phyloP scores from a whole-genome alignment of 1,140 invertebrate species.

The Heliconius hermathena region DNA sequence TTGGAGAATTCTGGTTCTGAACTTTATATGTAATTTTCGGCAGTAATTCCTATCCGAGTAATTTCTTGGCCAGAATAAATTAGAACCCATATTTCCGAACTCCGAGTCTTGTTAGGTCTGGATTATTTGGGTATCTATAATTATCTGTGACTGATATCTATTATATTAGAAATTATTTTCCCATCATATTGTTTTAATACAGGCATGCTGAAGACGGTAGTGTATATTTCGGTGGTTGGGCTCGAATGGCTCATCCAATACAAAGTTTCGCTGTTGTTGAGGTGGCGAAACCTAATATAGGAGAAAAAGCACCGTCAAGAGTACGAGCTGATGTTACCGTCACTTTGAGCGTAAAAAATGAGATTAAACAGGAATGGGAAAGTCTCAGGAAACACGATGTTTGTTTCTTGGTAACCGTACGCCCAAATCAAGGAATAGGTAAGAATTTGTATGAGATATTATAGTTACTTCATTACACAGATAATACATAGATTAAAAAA shows the following conservation, averaged over 20 bases:
- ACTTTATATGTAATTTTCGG: no score
- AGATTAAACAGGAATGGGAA: conserved; percentile 99
- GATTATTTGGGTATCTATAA: background rate
- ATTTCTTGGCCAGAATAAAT: no score
- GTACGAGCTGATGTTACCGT: conserved; percentile 97
- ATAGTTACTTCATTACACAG: background rate
- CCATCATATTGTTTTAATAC: background rate
- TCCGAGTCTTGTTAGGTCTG: no score
- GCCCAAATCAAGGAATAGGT: conserved; percentile 92
- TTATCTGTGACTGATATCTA: background rate
- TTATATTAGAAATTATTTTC: background rate
- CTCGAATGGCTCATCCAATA: conserved; percentile 98
- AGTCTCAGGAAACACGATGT: conserved; percentile 98
- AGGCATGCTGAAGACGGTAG: conserved; percentile 93
- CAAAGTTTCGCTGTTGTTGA: conserved; percentile 97
- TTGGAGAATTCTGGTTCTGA: no score
- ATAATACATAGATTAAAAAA: no score
- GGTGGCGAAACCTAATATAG: conserved; percentile 93
- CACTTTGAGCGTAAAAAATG: conserved; percentile 93
- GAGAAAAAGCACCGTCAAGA: conserved; percentile 96
- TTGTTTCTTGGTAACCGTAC: conserved; percentile 96
- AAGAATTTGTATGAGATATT: background rate
- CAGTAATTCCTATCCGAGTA: no score
- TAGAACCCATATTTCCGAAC: no score
- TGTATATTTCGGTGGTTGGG: conserved; percentile 98